Conservation (phyloP, 1,140 invertebrate species). For the Drosophila rhopaloa region DNA sequence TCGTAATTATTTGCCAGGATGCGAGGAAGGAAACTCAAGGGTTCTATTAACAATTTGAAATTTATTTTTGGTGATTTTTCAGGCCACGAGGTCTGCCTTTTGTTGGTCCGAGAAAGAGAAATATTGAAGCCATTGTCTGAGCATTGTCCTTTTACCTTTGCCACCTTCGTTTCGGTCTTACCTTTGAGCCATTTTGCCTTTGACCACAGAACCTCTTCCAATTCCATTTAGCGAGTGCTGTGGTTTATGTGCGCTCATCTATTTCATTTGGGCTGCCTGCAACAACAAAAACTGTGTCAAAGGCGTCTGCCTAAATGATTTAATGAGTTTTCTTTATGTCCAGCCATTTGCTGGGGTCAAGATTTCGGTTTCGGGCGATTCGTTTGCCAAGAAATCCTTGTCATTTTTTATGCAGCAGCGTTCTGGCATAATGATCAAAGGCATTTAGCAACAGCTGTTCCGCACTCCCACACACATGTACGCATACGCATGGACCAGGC, state of each 20-base stretch:
- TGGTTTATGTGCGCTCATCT: conserved; percentile 60
- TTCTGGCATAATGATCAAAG: conserved; percentile 68
- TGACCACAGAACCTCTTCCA: conserved; percentile 25
- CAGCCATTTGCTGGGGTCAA: conserved; percentile 34
- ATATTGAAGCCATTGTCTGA: conserved; percentile 62
- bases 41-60: conserved; percentile 67
- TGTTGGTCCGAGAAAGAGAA: conserved; percentile 45
- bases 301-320: conserved; percentile 65
- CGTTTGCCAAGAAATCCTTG: conserved; percentile 31
- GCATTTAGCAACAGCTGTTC: conserved; percentile 65
- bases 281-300: conserved; percentile 47
- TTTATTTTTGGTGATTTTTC: conserved; percentile 57
- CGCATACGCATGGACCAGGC: conserved; percentile 14
- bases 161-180: conserved; percentile 13
- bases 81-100: conserved; percentile 35
- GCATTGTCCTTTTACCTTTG: conserved; percentile 64
- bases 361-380: conserved; percentile 38
- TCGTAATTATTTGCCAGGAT: conserved; percentile 35
- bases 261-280: conserved; percentile 37
- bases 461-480: conserved; percentile 19
- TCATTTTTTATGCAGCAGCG: conserved; percentile 55
- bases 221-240: conserved; percentile 33
- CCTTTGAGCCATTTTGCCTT: conserved; percentile 24
- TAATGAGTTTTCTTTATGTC: conserved; percentile 75
- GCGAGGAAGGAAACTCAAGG: conserved; percentile 14